Conservation (phyloP, 2,888 invertebrate species). For the Agrotis exclamationis region DNA sequence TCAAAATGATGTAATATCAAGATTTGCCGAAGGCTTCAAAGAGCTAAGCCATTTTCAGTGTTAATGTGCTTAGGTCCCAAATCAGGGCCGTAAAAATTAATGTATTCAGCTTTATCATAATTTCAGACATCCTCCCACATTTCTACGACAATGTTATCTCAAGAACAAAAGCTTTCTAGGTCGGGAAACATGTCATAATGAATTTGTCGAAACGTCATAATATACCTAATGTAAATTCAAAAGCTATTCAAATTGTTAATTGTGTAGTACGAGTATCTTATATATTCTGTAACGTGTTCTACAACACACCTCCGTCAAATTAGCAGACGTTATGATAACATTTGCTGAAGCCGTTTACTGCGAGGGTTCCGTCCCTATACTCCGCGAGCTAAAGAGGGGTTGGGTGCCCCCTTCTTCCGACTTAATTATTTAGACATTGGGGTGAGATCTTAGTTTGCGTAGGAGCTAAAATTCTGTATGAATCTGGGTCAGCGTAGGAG, state of each 20-base stretch:
- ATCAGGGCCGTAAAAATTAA: neutral
- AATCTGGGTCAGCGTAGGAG: constrained; percentile 49
- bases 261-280: constrained; percentile 28
- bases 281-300: constrained; percentile 34
- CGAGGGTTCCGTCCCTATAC: constrained; percentile 65
- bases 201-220: constrained; percentile 45
- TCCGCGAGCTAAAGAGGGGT: constrained; percentile 9
- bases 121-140: neutral
- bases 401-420: constrained; percentile 23
- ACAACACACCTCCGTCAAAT: constrained; percentile 70
- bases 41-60: neutral
- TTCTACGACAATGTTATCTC: constrained; percentile 17
- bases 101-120: no score
- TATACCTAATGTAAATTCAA: constrained; percentile 16
- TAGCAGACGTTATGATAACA: constrained; percentile 77
- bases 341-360: constrained; percentile 76
- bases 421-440: constrained; percentile 60
- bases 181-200: constrained; percentile 16
- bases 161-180: neutral
- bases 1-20: neutral
- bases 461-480: constrained; percentile 35
- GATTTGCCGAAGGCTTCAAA: constrained; percentile 9
- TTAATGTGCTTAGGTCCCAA: neutral
- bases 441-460: constrained; percentile 41
- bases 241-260: constrained; percentile 43